Base-by-base conservation (phyloP, 1,140 invertebrate genomes). In the Lepidurus arcticus region DNA sequence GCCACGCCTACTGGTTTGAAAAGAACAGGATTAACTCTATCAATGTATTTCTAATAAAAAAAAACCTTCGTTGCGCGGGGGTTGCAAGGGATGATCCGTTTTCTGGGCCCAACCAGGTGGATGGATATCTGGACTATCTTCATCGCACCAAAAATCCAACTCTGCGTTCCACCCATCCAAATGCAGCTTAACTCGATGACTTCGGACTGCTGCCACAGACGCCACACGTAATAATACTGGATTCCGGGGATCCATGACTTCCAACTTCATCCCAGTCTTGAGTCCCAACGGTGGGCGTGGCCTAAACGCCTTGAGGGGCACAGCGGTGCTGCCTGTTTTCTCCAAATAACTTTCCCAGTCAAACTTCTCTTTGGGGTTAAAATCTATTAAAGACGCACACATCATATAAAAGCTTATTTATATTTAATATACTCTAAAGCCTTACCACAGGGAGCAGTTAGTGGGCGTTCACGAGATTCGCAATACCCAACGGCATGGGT, bases 401-500 rank as follows among this genome's bases (percentile, higher is more conserved):
- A 79, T 74, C 75, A 76, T 75, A 13, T 76, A 79, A 78, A 76
- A n/a, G 78, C 44, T 53, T 79, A 75, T 75, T 78, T 77, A 3
- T 3, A 7, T 7, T 26, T 73, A 42, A 24, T 73, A 16, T 16
- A 26, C 43, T 53, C 13, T 42, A 34, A 43, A 53, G n/a, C 87
- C 88, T 90, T 83, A 92, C 91, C 91, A 84, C 94, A 94, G 9
- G 96, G 96, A 21, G 94, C 93, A 34, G 94, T 95, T 7, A 98
- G 86, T 76, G 88, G 86, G 79, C 91, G 88, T 7, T 90, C 91
- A 83, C 94, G 92, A 74, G 94, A 90, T 81, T 93, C 89, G 83
- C 95, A 96, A 94, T 94, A 97, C 75, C 95, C 94, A 13, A 97
- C 91, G 7, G 95, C 94, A 88, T 97, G 95, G 77, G 98, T 96